A percentile compares a stretch with the other conserved stretches of the same genome.
These are phyloP conservation scores for Frankliniella intonsa DNA, from an alignment of 2,888 invertebrate species.

Conservation along the genomic window DNA sequence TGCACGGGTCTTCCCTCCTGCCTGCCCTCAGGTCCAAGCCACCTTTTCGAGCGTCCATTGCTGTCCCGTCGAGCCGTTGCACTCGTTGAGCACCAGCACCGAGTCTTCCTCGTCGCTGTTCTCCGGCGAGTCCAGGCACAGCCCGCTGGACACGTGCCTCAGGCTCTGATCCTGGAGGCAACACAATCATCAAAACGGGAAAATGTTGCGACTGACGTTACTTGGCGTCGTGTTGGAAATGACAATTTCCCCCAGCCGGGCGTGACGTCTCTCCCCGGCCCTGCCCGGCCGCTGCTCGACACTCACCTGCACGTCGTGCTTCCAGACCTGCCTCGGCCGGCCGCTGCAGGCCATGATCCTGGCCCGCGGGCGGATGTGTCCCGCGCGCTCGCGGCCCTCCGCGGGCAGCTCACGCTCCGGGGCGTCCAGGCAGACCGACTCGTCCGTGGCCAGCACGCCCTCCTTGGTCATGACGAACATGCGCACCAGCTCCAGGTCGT, in stretches of 20 bases:
- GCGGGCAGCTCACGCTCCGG: constrained; percentile 53
- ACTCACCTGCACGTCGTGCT: constrained; percentile 51
- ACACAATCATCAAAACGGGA: constrained; percentile 33
- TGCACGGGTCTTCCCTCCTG: neutral
- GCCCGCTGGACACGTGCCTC: constrained; percentile 52
- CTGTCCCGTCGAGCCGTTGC: constrained; percentile 56
- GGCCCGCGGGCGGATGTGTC: constrained; percentile 52
- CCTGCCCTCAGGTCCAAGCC: constrained; percentile 55
- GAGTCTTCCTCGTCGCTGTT: constrained; percentile 48
- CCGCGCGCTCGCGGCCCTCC: constrained; percentile 31
- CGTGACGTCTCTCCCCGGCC: neutral
- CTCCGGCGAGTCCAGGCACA: constrained; percentile 55
- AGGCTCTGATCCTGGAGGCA: constrained; percentile 50
- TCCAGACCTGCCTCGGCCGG: constrained; percentile 65
- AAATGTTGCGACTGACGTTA: neutral
- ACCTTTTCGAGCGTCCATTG: constrained; percentile 65
- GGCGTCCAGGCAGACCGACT: constrained; percentile 78
- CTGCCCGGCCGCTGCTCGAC: neutral
- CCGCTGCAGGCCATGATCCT: constrained; percentile 69
- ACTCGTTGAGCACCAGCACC: constrained; percentile 57
- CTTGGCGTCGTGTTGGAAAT: neutral
- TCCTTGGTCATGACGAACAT: constrained; percentile 65
- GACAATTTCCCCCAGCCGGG: neutral
- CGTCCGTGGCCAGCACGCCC: constrained; percentile 74
- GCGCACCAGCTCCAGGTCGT: constrained; percentile 55